phyloP scores from a whole-genome alignment of 2,888 invertebrate species.

The Platycheirus rosarum region DNA sequence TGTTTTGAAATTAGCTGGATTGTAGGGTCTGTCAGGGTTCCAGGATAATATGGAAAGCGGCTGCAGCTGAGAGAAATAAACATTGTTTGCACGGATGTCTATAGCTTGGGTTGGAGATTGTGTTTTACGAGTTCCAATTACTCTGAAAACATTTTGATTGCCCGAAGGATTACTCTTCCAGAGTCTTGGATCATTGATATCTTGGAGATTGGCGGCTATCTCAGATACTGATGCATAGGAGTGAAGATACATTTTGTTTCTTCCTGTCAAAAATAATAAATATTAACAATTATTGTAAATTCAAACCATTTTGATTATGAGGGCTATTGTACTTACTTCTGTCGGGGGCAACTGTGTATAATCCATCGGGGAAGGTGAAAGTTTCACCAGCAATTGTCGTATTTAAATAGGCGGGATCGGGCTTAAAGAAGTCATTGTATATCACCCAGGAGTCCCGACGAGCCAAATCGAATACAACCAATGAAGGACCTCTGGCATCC shows the following conservation, averaged over 20 bases:
- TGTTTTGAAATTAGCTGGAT: conserved; percentile 83
- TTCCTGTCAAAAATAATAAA: neutral
- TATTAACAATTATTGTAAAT: too few relatives aligned
- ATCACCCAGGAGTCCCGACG: conserved; percentile 41
- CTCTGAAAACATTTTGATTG: conserved; percentile 83
- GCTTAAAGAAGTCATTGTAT: conserved; percentile 38
- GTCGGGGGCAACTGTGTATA: conserved; percentile 54
- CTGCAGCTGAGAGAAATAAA: conserved; percentile 85
- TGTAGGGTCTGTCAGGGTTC: conserved; percentile 86
- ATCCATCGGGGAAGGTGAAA: conserved; percentile 49
- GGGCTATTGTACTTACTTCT: too few relatives aligned
- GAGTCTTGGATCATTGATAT: conserved; percentile 65
- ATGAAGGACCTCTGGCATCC: conserved; percentile 85
- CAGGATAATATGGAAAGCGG: conserved; percentile 88
- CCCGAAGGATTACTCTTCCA: conserved; percentile 82
- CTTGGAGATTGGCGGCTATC: conserved; percentile 5
- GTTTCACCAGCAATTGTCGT: conserved; percentile 58
- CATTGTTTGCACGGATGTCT: conserved; percentile 63
- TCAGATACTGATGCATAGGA: conserved; percentile 37
- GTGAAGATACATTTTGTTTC: conserved; percentile 34
- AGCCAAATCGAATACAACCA: conserved; percentile 77
- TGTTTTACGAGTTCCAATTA: conserved; percentile 84
- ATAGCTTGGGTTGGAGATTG: conserved; percentile 88
- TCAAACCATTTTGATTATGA: too few relatives aligned
- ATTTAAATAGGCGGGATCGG: conserved; percentile 26